phyloP scores from a whole-genome alignment of 2,113 vertebrate genomes.

The Actenoides lindsayi region DNA sequence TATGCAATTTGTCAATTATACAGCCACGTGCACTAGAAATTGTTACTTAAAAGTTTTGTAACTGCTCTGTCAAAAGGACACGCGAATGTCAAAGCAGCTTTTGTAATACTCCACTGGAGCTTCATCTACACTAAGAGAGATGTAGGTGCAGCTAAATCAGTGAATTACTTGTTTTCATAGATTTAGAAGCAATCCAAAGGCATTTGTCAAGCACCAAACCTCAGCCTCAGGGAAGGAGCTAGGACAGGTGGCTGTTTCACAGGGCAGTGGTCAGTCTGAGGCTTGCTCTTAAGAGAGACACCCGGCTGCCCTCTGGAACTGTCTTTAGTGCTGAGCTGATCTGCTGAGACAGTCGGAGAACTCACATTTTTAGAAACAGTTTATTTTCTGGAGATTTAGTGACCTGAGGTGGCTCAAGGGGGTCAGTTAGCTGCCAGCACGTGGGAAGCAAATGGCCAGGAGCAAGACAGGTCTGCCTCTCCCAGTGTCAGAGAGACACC shows the following conservation, averaged over 20 bases:
- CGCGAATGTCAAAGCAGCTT: neutral
- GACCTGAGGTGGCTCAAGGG: neutral
- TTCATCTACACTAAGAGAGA: neutral
- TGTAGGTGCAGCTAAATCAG: neutral
- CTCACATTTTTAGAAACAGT: neutral
- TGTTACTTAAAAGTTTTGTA: neutral
- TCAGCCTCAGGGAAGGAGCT: neutral
- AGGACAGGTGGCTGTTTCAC: neutral
- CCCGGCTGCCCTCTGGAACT: neutral
- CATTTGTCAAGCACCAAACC: neutral
- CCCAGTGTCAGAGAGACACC: neutral
- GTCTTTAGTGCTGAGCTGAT: neutral
- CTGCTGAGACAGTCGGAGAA: neutral
- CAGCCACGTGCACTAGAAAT: neutral
- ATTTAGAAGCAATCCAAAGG: neutral
- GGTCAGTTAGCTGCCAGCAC: neutral
- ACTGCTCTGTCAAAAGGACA: neutral
- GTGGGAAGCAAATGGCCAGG: neutral
- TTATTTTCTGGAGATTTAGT: neutral
- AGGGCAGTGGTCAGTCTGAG: neutral
- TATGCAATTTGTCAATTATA: neutral
- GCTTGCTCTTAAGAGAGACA: neutral
- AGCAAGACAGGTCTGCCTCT: neutral
- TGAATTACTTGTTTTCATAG: neutral
- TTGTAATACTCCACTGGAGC: neutral